Base-by-base conservation (phyloP, 2,797 vertebrate species). In the Xiphophorus birchmanni region DNA sequence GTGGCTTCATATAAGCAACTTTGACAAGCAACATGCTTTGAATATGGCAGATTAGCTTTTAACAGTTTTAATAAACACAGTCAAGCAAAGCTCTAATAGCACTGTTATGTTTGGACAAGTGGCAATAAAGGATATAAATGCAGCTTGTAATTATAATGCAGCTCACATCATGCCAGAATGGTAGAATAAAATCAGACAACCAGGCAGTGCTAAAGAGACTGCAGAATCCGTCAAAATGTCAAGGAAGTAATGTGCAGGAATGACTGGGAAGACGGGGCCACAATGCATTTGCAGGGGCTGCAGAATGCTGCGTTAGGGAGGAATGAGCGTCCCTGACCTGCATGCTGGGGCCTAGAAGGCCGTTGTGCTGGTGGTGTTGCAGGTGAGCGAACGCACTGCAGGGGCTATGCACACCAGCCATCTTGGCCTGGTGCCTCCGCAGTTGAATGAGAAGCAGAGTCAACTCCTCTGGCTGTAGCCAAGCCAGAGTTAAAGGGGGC, bases 401-500 rank as follows among this genome's bases (percentile, higher is more conserved):
- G 95, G 96, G 96, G 94, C 97, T 96, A 95, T 97, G 96, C 92
- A 96, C 96, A 91, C 95, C 96, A 93, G 97, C 97, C 97, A 98
- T 94, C 97, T 97, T 96, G 95, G 98, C 97, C 97, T 98, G 98
- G 95, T 98, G 98, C 95, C 96, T 97, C 97, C 97, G 97, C 94
- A 99, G 97, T 95, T 97, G 97, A 96, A 98, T 96, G 96, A 99
- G 98, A 95, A 99, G 97, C 95, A 99, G 96, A 84, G 97, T 98
- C 95, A 99, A 95, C 97, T 99, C 97, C 97, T 99, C 98, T 82
- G 97, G 98, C 98, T 99, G 97, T 88, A 94, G 96, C 93, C 95
- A 93, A 94, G 92, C 95, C 96, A 96, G 80, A 91, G 94, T 84
- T 91, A 96, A 82, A 72, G n/a, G 35, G 26, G 56, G 48, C 72